Conservation (phyloP, 1,140 invertebrate genomes). For the Teleogryllus occipitalis region DNA sequence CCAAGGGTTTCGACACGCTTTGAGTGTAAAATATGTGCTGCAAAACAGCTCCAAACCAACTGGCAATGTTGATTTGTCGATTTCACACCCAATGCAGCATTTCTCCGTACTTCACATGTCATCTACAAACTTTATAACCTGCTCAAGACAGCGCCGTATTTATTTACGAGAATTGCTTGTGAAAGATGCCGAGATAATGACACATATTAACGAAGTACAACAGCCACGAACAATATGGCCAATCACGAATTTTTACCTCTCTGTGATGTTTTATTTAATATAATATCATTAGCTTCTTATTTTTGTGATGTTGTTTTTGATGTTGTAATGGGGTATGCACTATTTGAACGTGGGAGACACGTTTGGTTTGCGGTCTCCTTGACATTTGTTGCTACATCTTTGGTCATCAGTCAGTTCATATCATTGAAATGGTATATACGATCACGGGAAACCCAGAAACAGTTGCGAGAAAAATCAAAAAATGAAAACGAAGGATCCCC, state of each 20-base stretch:
- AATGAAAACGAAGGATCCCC: conserved; percentile 21
- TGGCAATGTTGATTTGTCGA: no score
- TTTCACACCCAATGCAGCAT: no score
- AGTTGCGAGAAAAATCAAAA: conserved; percentile 23
- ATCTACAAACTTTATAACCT: not conserved
- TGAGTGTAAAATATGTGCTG: not conserved
- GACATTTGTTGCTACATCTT: conserved; percentile 55
- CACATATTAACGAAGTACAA: conserved; percentile 5
- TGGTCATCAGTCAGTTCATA: conserved; percentile 62
- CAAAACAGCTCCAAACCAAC: not conserved
- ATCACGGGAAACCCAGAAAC: conserved; percentile 21
- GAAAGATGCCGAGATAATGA: conserved; percentile 2
- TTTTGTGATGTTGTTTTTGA: conserved; percentile 89
- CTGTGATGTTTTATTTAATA: conserved; percentile 84
- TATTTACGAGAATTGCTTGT: not conserved
- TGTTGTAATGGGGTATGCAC: conserved; percentile 71
- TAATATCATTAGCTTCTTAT: conserved; percentile 81
- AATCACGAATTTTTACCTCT: conserved; percentile 66
- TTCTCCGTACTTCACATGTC: not conserved
- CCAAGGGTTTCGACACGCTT: not conserved
- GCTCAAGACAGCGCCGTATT: not conserved
- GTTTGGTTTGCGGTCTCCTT: conserved; percentile 54
- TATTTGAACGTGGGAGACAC: conserved; percentile 54
- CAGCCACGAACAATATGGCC: conserved; percentile 19
- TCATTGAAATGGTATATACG: conserved; percentile 41